These are phyloP conservation scores for Campoplex nolae DNA, from an alignment of 2,888 invertebrate species.

Conservation along the genomic window DNA sequence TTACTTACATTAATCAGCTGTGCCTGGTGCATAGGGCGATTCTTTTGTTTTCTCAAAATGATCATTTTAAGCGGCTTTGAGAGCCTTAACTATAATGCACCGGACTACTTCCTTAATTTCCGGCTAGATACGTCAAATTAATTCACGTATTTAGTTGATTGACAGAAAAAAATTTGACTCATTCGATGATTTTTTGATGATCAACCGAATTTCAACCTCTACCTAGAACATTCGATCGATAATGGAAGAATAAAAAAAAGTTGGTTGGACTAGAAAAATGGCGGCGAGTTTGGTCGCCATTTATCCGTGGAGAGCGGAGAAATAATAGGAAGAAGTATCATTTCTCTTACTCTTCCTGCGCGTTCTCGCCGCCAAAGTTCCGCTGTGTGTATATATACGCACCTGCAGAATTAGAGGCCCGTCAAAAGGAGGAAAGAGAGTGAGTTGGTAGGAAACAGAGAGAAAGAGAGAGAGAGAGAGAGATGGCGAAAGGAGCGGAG, in stretches of 20 bases:
- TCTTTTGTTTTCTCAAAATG: no score
- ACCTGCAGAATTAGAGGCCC: conserved; percentile 75
- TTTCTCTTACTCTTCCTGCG: conserved; percentile 18
- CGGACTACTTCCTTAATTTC: no score
- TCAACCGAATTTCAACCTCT: neutral
- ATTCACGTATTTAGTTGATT: neutral
- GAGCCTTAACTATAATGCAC: no score
- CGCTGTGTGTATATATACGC: conserved; percentile 46
- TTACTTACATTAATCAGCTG: no score
- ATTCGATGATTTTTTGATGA: neutral
- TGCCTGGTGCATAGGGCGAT: no score
- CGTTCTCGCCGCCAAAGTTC: conserved; percentile 57
- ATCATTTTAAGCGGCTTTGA: no score
- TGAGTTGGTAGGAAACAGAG: neutral
- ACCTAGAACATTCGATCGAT: neutral
- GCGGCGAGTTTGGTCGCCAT: neutral
- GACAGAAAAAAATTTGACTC: neutral
- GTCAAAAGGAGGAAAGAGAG: conserved; percentile 74
- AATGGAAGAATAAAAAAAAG: conserved; percentile 9
- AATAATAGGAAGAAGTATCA: conserved; percentile 10
- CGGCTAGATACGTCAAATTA: neutral
- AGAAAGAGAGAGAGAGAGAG: neutral
- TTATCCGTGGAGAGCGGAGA: neutral
- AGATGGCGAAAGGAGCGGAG: conserved; percentile 10
- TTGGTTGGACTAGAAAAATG: conserved; percentile 25